These are phyloP conservation scores for Hyaena hyaena DNA, from an alignment of 2,113 vertebrate genomes.

Conservation along the genomic window DNA sequence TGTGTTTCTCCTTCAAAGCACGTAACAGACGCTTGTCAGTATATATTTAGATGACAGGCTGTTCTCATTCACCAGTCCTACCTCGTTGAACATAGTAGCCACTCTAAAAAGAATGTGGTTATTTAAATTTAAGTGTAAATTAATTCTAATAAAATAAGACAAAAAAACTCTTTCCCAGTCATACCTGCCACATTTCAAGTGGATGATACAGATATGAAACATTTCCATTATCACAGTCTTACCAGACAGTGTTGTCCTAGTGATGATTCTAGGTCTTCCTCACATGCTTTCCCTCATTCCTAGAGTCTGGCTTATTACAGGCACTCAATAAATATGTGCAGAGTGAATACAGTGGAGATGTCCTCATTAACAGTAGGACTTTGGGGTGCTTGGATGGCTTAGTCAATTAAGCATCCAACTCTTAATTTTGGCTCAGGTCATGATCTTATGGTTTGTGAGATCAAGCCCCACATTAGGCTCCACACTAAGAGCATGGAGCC, in stretches of 20 bases:
- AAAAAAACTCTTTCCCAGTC: neutral
- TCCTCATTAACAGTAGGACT: neutral
- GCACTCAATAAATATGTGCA: neutral
- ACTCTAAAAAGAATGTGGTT: neutral
- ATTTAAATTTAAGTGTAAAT: neutral
- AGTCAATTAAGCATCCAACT: neutral
- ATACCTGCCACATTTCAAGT: neutral
- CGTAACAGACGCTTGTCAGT: neutral
- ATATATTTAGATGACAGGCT: neutral
- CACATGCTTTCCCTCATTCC: neutral
- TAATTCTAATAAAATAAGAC: neutral
- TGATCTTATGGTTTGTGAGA: neutral
- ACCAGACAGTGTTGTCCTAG: too few relatives aligned
- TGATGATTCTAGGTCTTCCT: neutral
- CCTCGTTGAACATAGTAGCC: neutral
- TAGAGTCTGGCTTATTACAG: neutral
- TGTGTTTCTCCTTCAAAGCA: neutral
- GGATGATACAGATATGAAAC: neutral
- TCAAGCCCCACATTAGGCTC: neutral
- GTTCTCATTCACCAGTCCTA: neutral
- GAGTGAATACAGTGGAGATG: neutral
- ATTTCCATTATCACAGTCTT: neutral
- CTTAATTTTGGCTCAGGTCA: neutral
- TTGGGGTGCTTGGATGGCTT: neutral
- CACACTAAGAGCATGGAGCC: neutral